These are phyloP conservation scores for Erithacus rubecula DNA, from an alignment of 2,797 vertebrate genomes.

Conservation along the genomic window DNA sequence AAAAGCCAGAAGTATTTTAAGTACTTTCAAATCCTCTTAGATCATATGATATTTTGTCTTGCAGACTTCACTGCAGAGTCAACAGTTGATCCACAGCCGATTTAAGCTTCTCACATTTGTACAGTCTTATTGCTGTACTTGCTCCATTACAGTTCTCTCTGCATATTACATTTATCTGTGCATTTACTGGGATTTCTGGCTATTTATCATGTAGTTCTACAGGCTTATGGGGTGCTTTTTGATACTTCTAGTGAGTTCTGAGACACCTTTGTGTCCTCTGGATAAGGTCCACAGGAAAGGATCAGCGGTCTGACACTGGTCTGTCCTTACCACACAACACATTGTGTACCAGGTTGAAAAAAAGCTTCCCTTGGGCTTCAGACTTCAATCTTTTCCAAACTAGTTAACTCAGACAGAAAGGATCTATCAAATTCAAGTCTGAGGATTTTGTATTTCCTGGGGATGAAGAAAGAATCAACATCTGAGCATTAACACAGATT, in stretches of 20 bases:
- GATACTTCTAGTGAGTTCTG: neutral
- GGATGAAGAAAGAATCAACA: neutral
- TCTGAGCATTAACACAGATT: neutral
- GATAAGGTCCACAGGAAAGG: neutral
- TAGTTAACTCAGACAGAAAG: neutral
- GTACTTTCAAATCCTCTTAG: neutral
- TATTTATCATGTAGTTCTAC: neutral
- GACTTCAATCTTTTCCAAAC: neutral
- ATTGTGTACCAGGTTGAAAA: neutral
- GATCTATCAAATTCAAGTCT: neutral
- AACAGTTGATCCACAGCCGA: neutral
- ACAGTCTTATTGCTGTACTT: neutral
- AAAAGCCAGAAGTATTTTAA: neutral
- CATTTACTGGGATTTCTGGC: neutral
- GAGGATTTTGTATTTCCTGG: neutral
- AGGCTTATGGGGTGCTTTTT: neutral
- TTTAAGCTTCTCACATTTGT: neutral
- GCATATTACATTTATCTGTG: neutral
- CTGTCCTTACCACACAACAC: accelerated
- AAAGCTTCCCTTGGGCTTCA: neutral
- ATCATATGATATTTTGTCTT: neutral
- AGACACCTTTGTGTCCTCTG: neutral
- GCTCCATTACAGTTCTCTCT: neutral
- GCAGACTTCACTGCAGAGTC: neutral
- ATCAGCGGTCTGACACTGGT: neutral